Conservation (phyloP, 2,113 vertebrate species). For the Eleginops maclovinus region DNA sequence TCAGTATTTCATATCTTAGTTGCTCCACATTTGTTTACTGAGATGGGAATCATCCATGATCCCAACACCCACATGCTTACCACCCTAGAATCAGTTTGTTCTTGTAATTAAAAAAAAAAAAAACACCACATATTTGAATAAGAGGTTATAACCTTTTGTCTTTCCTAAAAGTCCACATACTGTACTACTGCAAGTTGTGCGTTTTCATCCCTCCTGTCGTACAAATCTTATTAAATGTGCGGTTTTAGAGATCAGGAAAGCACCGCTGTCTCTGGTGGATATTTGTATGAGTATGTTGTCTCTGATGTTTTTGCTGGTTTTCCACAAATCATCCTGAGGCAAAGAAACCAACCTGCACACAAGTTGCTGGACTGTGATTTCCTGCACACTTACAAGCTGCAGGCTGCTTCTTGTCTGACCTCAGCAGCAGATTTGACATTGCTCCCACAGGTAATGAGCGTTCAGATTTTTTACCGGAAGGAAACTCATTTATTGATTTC, state of each 20-base stretch:
- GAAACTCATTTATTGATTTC: neutral
- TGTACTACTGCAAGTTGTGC: neutral
- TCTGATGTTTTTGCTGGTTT: slow-evolving; percentile 62
- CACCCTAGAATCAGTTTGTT: neutral
- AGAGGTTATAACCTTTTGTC: slow-evolving; percentile 15
- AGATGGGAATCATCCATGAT: neutral
- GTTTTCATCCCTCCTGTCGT: slow-evolving; percentile 17
- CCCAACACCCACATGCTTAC: slow-evolving; percentile 16
- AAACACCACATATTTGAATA: neutral
- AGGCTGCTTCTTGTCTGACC: slow-evolving; percentile 29
- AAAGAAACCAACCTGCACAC: slow-evolving; percentile 54
- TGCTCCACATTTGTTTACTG: neutral
- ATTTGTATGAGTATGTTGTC: slow-evolving; percentile 58
- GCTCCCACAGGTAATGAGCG: neutral
- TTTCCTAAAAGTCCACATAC: neutral
- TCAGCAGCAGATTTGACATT: slow-evolving; percentile 28
- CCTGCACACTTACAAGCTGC: slow-evolving; percentile 32
- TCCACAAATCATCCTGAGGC: slow-evolving; percentile 54
- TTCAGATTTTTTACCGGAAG: neutral
- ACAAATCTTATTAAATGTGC: slow-evolving; percentile 53
- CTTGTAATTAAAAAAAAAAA: slow-evolving; percentile 7
- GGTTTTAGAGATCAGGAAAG: slow-evolving; percentile 44
- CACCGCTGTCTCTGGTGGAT: slow-evolving; percentile 50
- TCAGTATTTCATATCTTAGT: no score
- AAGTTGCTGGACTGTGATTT: slow-evolving; percentile 45